A percentile compares a stretch with the other conserved stretches of the same genome.
Conservation (phyloP, 2,888 invertebrate species). For the Myopa testacea region DNA sequence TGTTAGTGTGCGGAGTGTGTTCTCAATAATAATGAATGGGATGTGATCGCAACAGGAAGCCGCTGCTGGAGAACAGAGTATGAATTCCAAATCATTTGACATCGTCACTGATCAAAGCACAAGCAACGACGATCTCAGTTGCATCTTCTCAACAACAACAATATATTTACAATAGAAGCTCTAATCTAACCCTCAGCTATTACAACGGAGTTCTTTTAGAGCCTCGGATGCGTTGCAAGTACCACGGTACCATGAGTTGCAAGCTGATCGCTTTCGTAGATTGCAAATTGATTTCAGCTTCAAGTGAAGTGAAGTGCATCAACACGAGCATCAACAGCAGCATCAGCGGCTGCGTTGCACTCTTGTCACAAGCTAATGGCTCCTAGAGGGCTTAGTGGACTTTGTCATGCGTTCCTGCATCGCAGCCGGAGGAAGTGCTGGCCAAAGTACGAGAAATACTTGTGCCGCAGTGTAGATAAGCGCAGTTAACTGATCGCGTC, state of each 20-base stretch:
- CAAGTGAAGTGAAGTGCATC: not conserved
- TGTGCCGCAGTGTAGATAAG: slow-evolving; percentile 29
- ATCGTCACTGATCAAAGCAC: slow-evolving; percentile 19
- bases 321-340: no score
- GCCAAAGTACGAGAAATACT: not conserved
- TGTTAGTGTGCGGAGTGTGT: not conserved
- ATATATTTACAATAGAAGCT: not conserved
- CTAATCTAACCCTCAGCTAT: not conserved
- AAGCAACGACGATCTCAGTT: not conserved
- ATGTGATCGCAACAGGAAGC: not conserved
- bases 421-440: not conserved
- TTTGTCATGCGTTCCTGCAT: slow-evolving; percentile 22
- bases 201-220: not conserved
- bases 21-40: not conserved
- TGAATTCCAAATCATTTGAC: no score
- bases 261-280: slow-evolving; percentile 31
- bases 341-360: not conserved
- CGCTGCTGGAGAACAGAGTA: not conserved
- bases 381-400: not conserved
- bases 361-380: slow-evolving; percentile 33
- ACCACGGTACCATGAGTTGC: not conserved
- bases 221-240: not conserved
- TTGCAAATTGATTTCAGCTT: slow-evolving; percentile 39
- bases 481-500: slow-evolving; percentile 55
- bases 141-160: not conserved